These are phyloP conservation scores for Monopis laevigella DNA, from an alignment of 2,888 invertebrate genomes.

Conservation along the genomic window DNA sequence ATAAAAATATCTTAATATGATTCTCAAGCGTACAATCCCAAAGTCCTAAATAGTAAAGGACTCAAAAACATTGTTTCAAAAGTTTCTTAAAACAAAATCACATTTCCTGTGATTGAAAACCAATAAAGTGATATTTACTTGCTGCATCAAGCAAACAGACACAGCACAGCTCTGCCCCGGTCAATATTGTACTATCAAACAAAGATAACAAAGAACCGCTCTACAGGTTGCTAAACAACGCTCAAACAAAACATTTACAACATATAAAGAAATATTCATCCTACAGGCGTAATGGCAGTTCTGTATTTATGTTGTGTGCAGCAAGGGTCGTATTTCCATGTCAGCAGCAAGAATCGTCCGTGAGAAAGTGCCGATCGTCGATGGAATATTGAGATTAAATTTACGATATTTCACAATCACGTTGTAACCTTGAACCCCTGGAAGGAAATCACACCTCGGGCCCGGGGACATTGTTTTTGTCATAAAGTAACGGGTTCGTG, in stretches of 20 bases:
- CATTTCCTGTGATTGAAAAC: slow-evolving; percentile 20
- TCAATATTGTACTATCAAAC: slow-evolving; percentile 50
- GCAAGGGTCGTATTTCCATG: slow-evolving; percentile 6
- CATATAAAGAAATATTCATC: slow-evolving; percentile 9
- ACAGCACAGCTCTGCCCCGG: slow-evolving; percentile 27
- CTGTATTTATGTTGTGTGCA: background rate
- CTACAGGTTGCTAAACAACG: slow-evolving; percentile 51
- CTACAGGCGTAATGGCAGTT: background rate
- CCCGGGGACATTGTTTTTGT: slow-evolving; percentile 6
- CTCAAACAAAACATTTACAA: slow-evolving; percentile 44
- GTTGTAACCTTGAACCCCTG: slow-evolving; percentile 56
- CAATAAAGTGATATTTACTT: slow-evolving; percentile 19
- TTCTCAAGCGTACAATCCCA: too few relatives aligned
- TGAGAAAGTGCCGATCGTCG: slow-evolving; percentile 48
- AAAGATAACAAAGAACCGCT: slow-evolving; percentile 55
- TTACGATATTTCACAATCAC: slow-evolving; percentile 59
- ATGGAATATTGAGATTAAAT: slow-evolving; percentile 50
- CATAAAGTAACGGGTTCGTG: too few relatives aligned
- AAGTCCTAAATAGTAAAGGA: background rate
- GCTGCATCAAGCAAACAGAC: slow-evolving; percentile 12
- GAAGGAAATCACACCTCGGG: slow-evolving; percentile 45
- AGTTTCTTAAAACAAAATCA: slow-evolving; percentile 5
- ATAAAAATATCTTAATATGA: too few relatives aligned
- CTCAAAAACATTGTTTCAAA: too few relatives aligned
- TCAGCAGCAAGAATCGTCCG: slow-evolving; percentile 26